These are phyloP conservation scores for Marmota monax DNA, from an alignment of 2,113 vertebrate species.

Conservation along the genomic window DNA sequence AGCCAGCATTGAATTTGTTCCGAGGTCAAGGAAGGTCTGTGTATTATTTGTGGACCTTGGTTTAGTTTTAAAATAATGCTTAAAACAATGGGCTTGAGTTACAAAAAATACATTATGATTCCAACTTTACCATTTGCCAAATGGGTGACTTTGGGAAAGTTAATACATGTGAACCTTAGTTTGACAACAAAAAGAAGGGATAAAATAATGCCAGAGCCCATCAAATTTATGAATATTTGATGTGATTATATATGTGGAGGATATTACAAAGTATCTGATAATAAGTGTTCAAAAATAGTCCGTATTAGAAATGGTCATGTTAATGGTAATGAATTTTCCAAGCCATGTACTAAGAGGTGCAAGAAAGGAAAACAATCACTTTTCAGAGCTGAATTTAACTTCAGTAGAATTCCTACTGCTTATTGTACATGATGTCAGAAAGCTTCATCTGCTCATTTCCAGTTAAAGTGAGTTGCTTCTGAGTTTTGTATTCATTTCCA, in stretches of 20 bases:
- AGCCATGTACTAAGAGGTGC: neutral
- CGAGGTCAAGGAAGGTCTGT: neutral
- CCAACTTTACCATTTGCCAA: neutral
- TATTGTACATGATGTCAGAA: neutral
- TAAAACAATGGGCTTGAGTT: neutral
- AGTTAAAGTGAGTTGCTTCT: neutral
- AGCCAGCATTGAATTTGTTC: neutral
- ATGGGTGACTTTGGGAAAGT: neutral
- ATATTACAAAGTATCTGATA: neutral
- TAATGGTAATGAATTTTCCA: neutral
- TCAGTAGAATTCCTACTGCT: neutral
- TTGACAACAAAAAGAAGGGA: neutral
- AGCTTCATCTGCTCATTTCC: neutral
- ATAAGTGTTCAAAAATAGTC: slow-evolving; percentile 1
- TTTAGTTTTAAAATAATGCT: neutral
- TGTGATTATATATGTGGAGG: neutral
- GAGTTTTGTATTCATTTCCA: neutral
- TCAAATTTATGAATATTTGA: neutral
- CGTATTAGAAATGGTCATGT: neutral
- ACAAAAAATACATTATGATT: neutral
- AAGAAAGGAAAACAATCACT: neutral
- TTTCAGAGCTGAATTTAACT: neutral
- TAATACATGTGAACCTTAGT: neutral
- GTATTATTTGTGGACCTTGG: neutral
- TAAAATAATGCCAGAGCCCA: neutral